Conservation (phyloP, 2,888 invertebrate genomes). For the Microplitis manilae region DNA sequence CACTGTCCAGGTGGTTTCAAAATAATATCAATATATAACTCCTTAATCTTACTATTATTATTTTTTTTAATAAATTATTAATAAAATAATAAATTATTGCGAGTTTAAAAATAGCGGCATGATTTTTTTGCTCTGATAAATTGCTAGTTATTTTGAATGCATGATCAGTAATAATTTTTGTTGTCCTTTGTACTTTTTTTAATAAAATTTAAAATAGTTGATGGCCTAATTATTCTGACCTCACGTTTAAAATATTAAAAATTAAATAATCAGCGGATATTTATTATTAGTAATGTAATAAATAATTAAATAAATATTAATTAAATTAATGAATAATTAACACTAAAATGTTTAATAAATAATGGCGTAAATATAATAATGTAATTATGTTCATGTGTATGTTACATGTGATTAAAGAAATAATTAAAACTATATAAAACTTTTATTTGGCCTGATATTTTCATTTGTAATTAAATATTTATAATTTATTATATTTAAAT, state of each 20-base stretch:
- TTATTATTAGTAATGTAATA: conserved; percentile 52
- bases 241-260: conserved; percentile 2
- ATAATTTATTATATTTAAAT: too few relatives aligned
- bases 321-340: conserved; percentile 10
- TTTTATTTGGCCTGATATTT: too few relatives aligned
- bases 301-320: conserved; percentile 9
- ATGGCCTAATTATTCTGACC: conserved; percentile 42
- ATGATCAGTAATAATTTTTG: conserved; percentile 36
- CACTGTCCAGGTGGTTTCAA: conserved; percentile 34
- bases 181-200: not conserved
- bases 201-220: not conserved
- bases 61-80: conserved; percentile 43
- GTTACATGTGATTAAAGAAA: too few relatives aligned
- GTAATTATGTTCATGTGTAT: not conserved
- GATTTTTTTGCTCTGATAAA: conserved; percentile 53
- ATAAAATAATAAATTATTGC: conserved; percentile 40
- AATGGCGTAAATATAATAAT: not conserved
- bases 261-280: conserved; percentile 49
- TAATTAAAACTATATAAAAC: too few relatives aligned
- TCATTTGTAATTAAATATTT: too few relatives aligned
- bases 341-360: conserved; percentile 3
- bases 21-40: conserved; percentile 29
- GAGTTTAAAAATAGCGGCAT: conserved; percentile 38
- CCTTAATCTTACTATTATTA: conserved; percentile 45
- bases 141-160: conserved; percentile 16